phyloP scores from a whole-genome alignment of 2,113 vertebrate species.

The Podarcis raffonei region DNA sequence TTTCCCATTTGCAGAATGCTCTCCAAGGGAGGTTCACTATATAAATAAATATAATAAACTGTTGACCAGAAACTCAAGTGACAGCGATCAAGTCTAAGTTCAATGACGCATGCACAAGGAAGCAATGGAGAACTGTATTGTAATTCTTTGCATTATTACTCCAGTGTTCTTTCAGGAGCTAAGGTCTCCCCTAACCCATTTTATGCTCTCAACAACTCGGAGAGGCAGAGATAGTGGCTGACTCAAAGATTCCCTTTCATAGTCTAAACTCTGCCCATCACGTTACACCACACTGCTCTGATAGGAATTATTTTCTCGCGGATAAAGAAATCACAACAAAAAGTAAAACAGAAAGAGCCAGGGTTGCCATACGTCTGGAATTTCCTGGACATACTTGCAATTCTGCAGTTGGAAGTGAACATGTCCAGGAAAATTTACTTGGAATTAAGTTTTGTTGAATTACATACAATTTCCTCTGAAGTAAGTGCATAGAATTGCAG shows the following conservation, averaged over 20 bases:
- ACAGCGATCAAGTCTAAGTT: neutral
- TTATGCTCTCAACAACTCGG: neutral
- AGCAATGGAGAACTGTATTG: neutral
- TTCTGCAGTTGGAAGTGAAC: too few species aligned
- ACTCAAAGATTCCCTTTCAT: neutral
- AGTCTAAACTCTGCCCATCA: neutral
- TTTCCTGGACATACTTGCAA: too few species aligned
- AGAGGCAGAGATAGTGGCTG: neutral
- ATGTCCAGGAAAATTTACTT: too few species aligned
- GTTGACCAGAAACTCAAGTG: neutral
- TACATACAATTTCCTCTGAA: neutral
- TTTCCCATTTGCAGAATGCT: too few species aligned
- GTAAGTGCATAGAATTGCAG: neutral
- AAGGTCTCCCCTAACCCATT: neutral
- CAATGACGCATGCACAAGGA: too few species aligned
- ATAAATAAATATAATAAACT: too few species aligned
- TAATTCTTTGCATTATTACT: neutral
- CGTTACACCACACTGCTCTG: neutral
- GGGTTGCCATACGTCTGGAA: too few species aligned
- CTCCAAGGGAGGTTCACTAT: too few species aligned
- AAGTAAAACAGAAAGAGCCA: neutral
- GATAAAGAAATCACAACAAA: neutral
- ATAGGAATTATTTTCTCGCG: neutral
- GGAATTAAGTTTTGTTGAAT: too few species aligned
- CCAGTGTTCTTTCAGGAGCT: neutral